Evolutionary conservation across 2,797 vertebrate species (phyloP).

Genomic region (Lagocephalus sceleratus): DNA sequence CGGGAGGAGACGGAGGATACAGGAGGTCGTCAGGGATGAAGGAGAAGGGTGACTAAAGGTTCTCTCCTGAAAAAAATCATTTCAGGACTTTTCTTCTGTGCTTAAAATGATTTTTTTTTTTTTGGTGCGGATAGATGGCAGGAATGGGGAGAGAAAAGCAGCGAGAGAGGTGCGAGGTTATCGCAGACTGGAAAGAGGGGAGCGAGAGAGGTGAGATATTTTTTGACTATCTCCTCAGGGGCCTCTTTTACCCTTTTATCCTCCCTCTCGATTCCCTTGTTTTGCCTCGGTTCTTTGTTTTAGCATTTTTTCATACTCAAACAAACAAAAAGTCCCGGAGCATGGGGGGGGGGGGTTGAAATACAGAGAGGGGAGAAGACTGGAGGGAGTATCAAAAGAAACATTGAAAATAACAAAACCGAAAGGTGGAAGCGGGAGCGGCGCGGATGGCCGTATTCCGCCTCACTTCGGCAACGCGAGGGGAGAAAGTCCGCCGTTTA

Average conservation of each 20-base stretch:
- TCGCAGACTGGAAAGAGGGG: slow-evolving; percentile 36
- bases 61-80: not conserved
- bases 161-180: slow-evolving; percentile 29
- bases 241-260: slow-evolving; percentile 57
- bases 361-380: slow-evolving; percentile 21
- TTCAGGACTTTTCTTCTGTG: slow-evolving; percentile 12
- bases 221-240: slow-evolving; percentile 56
- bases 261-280: slow-evolving; percentile 41
- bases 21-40: not conserved
- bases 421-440: not conserved
- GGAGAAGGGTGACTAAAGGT: not conserved
- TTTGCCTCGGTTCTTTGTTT: slow-evolving; percentile 51
- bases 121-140: slow-evolving; percentile 25
- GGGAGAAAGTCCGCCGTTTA: slow-evolving; percentile 17
- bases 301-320: slow-evolving; percentile 47
- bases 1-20: slow-evolving; percentile 3
- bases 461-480: slow-evolving; percentile 15
- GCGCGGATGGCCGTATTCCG: slow-evolving; percentile 1
- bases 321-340: slow-evolving; percentile 52
- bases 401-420: slow-evolving; percentile 15
- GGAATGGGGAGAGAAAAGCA: slow-evolving; percentile 32
- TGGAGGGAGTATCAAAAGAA: slow-evolving; percentile 27
- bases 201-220: slow-evolving; percentile 55
- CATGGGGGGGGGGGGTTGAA: slow-evolving; percentile 51
- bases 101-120: slow-evolving; percentile 31